Conservation (phyloP, 2,888 invertebrate species). For the Nymphalis urticae region DNA sequence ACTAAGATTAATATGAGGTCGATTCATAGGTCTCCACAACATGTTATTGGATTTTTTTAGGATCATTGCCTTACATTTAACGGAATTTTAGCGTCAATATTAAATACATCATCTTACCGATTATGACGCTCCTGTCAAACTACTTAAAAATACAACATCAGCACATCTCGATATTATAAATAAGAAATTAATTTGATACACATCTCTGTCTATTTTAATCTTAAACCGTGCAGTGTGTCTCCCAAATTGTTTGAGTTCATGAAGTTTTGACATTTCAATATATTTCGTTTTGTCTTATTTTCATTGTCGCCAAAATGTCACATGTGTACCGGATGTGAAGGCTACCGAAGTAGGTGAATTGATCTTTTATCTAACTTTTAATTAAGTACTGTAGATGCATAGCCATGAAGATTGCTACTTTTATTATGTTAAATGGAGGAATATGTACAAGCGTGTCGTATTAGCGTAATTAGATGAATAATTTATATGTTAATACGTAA, state of each 20-base stretch:
- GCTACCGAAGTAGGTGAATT: slow-evolving; percentile 37
- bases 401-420: slow-evolving; percentile 14
- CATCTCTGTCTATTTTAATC: slow-evolving; percentile 40
- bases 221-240: slow-evolving; percentile 42
- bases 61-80: slow-evolving; percentile 34
- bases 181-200: slow-evolving; percentile 42
- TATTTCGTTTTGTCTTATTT: slow-evolving; percentile 30
- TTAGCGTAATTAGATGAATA: slow-evolving; percentile 22
- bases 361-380: background rate
- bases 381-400: slow-evolving; percentile 7
- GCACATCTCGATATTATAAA: slow-evolving; percentile 44
- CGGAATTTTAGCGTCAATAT: slow-evolving; percentile 37
- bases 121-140: slow-evolving; percentile 44
- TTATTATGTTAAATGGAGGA: slow-evolving; percentile 13
- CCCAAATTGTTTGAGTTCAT: slow-evolving; percentile 38
- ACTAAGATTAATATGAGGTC: background rate
- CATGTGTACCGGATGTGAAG: slow-evolving; percentile 36
- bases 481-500: slow-evolving; percentile 33
- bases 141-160: slow-evolving; percentile 41
- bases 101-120: slow-evolving; percentile 36
- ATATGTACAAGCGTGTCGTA: background rate
- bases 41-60: slow-evolving; percentile 15
- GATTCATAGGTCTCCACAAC: background rate
- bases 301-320: slow-evolving; percentile 39
- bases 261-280: slow-evolving; percentile 42